Evolutionary conservation across 2,888 invertebrate species (phyloP).

Genomic region (Bugulina stolonifera): DNA sequence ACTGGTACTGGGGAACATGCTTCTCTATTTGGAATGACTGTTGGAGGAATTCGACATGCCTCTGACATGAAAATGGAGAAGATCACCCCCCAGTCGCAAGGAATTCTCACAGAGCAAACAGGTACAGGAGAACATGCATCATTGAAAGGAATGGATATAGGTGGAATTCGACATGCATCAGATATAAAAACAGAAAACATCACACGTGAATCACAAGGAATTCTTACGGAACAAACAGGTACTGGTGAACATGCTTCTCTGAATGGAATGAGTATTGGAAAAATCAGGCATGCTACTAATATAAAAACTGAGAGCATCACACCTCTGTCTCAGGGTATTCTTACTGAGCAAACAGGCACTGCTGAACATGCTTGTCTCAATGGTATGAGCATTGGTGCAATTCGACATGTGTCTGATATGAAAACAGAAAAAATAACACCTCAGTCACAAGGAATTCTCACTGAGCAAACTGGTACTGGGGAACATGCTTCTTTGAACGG

Average conservation of each 20-base stretch:
- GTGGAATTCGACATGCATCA: neutral
- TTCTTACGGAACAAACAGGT: neutral
- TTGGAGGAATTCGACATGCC: neutral
- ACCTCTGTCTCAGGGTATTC: neutral
- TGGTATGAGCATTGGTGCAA: neutral
- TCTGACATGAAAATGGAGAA: neutral
- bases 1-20: constrained; percentile 6
- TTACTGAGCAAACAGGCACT: constrained; percentile 9
- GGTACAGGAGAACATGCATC: constrained; percentile 15
- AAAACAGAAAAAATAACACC: neutral
- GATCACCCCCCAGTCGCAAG: neutral
- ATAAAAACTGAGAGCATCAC: constrained; percentile 7
- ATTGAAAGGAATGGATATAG: constrained; percentile 9
- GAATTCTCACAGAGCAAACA: neutral
- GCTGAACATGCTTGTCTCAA: neutral
- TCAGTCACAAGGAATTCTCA: neutral
- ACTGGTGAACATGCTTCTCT: constrained; percentile 18
- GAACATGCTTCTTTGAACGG: neutral
- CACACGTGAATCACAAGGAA: neutral
- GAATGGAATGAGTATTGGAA: constrained; percentile 8
- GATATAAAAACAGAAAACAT: neutral
- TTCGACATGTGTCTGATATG: constrained; percentile 4
- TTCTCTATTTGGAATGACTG: constrained; percentile 10
- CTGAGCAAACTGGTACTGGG: constrained; percentile 24
- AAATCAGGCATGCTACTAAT: neutral